Base-by-base conservation (phyloP, 1,140 invertebrate genomes). In the Macrocentrus cingulum region DNA sequence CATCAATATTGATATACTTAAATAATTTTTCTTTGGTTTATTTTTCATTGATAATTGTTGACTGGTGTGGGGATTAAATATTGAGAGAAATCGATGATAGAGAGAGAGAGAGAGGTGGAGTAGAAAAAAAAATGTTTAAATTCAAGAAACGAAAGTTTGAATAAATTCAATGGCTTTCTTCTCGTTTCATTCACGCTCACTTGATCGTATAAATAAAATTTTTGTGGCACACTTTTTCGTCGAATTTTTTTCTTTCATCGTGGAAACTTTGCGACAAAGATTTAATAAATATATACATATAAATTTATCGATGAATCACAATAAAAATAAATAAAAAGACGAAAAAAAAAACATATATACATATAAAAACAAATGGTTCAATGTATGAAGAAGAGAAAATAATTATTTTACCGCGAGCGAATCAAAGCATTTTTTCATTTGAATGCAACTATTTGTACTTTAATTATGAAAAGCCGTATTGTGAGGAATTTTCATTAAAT, bases 121-220 rank as follows among this genome's bases (percentile, higher is more conserved):
- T 29, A 29, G 9, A 29, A 29, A 29, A 29, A 29, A 29, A 29
- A 29, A 29, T 29, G 25, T 29, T 29, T 9, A 29, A 29, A 29
- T 9, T 29, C 25, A 29, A 4, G 25, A 16, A 19, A 20, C 49
- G 34, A 5, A 41, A 54, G 41, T 54, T 54, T 54, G 52, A 54
- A 54, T 54, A 54, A 51, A 54, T 29, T 41, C n/a, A 54, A 54
- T 54, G 41, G 52, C 39, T 54, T 54, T 54, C 23, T 13, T 18
- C 52, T 54, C 41, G n/a, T 18, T 11, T 44, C 52, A 11, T 45
- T 54, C 32, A 34, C 49, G 39, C 41, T 54, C 34, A 54, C 52
- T 54, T 25, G 52, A 54, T 54, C 52, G 52, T 54, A 44, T 44
- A 54, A 29, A 54, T 44, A 44, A 54, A n/a, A n/a, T n/a, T n/a